Conservation (phyloP, 2,888 invertebrate species). For the Dryomyza anilis region DNA sequence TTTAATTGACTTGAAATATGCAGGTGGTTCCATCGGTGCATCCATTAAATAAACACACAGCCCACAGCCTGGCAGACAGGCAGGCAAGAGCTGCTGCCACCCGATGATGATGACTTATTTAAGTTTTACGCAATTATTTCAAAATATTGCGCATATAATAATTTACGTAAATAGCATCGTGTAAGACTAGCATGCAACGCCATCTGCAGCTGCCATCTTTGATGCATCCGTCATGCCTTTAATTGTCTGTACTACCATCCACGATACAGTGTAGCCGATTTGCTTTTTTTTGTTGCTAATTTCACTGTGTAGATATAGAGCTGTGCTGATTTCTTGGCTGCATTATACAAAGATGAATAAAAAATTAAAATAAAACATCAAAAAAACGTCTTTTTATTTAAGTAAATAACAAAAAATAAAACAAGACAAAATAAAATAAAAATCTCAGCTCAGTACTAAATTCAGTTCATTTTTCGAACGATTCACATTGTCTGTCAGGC, state of each 20-base stretch:
- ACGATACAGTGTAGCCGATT: neutral
- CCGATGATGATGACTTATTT: constrained; percentile 12
- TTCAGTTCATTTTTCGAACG: neutral
- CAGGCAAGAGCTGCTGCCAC: neutral
- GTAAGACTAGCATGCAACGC: constrained; percentile 6
- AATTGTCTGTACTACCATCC: constrained; percentile 21
- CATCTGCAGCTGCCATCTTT: neutral
- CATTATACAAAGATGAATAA: neutral
- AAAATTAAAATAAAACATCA: neutral
- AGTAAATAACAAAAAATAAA: constrained; percentile 5
- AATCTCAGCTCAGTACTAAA: neutral
- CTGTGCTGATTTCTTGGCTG: neutral
- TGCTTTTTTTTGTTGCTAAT: neutral
- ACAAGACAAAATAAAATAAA: neutral
- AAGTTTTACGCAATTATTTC: neutral
- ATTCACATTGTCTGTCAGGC: constrained; percentile 7
- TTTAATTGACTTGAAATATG: too few species aligned
- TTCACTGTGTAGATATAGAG: neutral
- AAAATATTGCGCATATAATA: constrained; percentile 14
- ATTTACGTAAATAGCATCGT: neutral
- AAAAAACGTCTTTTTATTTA: constrained; percentile 9
- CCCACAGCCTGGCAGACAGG: too few species aligned
- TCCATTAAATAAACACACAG: too few species aligned
- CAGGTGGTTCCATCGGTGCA: constrained; percentile 6
- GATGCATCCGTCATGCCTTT: constrained; percentile 11